Percentiles rank a stretch among this genome's conserved stretches.
phyloP scores from a whole-genome alignment of 2,113 vertebrate species.

The Larimichthys polyactis region DNA sequence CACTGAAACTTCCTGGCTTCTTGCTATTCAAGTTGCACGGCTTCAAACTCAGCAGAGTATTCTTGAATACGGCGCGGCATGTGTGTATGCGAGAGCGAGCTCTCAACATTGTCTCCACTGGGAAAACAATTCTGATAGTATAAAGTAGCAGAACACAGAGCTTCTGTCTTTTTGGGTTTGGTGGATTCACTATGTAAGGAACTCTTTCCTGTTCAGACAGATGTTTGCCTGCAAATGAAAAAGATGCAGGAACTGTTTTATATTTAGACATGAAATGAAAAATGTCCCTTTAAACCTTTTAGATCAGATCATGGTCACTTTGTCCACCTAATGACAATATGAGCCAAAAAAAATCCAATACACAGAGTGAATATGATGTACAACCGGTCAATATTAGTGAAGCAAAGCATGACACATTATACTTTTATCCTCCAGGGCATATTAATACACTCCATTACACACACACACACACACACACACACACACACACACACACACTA shows the following conservation, averaged over 20 bases:
- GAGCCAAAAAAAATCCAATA: too few species aligned
- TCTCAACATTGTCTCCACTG: not conserved
- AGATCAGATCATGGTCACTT: too few species aligned
- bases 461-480: not conserved
- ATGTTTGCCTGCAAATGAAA: not conserved
- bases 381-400: not conserved
- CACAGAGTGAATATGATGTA: constrained; percentile 31
- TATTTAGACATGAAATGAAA: not conserved
- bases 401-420: constrained; percentile 14
- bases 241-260: not conserved
- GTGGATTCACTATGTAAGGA: too few species aligned
- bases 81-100: too few species aligned
- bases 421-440: not conserved
- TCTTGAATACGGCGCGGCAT: not conserved
- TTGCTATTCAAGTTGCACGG: not conserved
- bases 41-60: not conserved
- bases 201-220: not conserved
- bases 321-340: too few species aligned
- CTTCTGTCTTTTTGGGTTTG: too few species aligned
- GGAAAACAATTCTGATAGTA: not conserved
- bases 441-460: constrained; percentile 12
- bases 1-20: not conserved
- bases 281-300: too few species aligned
- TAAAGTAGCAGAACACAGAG: too few species aligned
- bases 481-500: not conserved